Evolutionary conservation across 2,113 vertebrate species (phyloP), one percentile per base, ranked within the genome.

Genomic region (Electrona antarctica): DNA sequence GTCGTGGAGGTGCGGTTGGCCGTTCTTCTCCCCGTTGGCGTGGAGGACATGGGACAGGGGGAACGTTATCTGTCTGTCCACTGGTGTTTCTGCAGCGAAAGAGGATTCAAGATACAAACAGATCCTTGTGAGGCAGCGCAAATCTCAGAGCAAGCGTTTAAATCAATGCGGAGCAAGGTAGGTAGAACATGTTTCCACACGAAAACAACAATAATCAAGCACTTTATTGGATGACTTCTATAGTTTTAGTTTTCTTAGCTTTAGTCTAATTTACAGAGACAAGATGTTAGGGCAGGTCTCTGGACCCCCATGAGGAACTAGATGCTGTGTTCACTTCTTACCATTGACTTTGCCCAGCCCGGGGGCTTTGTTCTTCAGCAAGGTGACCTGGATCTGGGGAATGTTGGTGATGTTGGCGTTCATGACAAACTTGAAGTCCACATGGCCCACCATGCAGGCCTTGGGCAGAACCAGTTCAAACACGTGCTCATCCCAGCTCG

Each of bases 401-500:
- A 99, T 98, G 93, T 95, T 99, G 82, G 95, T 94, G 83, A 98
- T 98, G 90, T 95, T 99, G 83, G 96, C 94, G 76, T 97, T 99
- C 89, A 99, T 92, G 90, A 99, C 95, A 78, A 99, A 99, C 91
- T 99, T 99, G 91, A 99, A 98, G 91, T 99, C 96, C 88, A 99
- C 97, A 0, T 99, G 98, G 79, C 98, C 98, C 81, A 99, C 98
- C 97, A 99, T 98, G 92, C 97, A 99, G 72, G 97, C 97, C 91
- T 99, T 99, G 21, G 97, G 96, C 21, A 99, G 92, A 79, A 99
- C 98, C 80, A 99, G 85, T 88, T 99, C 97, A 88, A 99, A 98
- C 45, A 99, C 97, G 72, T 99, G 98, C 79, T 99, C 98, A 56
- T 99, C 97, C 98, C 98, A 99, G 88, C 98, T 99, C 85, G 96